Percentiles rank a stretch among this genome's conserved stretches.
These are phyloP conservation scores for Sebastes dallii DNA, from an alignment of 2,797 vertebrate genomes.

Conservation along the genomic window DNA sequence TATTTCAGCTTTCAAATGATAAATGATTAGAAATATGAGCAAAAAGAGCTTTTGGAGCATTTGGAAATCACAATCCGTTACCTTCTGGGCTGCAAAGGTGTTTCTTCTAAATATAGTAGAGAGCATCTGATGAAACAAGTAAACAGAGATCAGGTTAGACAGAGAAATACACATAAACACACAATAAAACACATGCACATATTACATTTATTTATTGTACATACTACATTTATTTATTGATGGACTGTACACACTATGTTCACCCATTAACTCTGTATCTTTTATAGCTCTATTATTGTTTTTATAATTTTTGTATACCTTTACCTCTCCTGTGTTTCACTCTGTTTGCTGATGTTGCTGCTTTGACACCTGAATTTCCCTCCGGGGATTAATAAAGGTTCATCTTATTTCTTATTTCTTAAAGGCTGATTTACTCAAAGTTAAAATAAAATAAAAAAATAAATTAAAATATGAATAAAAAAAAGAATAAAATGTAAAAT, in stretches of 20 bases:
- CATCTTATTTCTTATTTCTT: no score
- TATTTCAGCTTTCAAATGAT: background rate
- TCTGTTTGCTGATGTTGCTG: no score
- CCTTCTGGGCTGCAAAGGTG: conserved; percentile 48
- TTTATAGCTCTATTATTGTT: no score
- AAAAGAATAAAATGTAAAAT: background rate
- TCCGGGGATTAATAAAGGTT: no score
- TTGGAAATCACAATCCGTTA: conserved; percentile 15
- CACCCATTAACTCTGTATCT: no score
- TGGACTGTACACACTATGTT: no score
- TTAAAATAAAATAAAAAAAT: background rate
- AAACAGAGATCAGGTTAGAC: background rate
- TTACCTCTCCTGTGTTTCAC: no score
- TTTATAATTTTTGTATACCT: no score
- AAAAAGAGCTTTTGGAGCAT: background rate
- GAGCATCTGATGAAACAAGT: conserved; percentile 59
- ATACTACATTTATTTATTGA: no score
- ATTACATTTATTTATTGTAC: no score
- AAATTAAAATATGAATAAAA: background rate
- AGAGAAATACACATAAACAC: background rate
- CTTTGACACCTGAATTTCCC: no score
- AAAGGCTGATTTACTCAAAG: background rate
- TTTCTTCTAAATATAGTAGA: conserved; percentile 49
- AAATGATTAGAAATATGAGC: background rate
- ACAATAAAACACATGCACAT: background rate